Evolutionary conservation across 2,888 invertebrate species (phyloP).

Genomic region (Pandemis corylana): DNA sequence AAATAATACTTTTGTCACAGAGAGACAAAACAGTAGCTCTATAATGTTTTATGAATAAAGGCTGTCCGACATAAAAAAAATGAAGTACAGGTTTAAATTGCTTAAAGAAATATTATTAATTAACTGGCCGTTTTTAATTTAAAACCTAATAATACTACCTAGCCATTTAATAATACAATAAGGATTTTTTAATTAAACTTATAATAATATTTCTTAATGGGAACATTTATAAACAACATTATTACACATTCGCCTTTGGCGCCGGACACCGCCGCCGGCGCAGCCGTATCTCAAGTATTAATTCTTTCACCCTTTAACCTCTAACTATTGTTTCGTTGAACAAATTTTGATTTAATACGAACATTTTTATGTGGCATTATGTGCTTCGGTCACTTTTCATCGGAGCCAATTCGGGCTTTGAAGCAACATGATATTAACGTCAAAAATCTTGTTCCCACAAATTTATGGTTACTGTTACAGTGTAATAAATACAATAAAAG

Average conservation of each 20-base stretch:
- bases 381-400: constrained; percentile 33
- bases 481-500: constrained; percentile 47
- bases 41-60: too few relatives aligned
- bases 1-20: too few relatives aligned
- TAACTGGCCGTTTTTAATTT: too few relatives aligned
- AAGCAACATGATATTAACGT: constrained; percentile 32
- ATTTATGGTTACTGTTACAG: constrained; percentile 37
- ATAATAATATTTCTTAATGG: not conserved
- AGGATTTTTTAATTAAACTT: not conserved
- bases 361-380: constrained; percentile 19
- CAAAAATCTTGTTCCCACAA: constrained; percentile 35
- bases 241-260: constrained; percentile 30
- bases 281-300: constrained; percentile 22
- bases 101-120: too few relatives aligned
- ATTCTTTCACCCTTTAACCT: constrained; percentile 20
- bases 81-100: not conserved
- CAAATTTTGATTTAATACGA: constrained; percentile 20
- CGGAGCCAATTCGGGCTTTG: constrained; percentile 21
- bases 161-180: too few relatives aligned
- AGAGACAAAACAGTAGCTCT: too few relatives aligned
- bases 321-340: constrained; percentile 22
- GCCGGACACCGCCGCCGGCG: constrained; percentile 26
- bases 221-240: not conserved
- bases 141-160: too few relatives aligned
- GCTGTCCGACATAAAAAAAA: too few relatives aligned